Evolutionary conservation across 1,140 invertebrate species (phyloP).

Genomic region (Hyposmocoma kahamanoa): DNA sequence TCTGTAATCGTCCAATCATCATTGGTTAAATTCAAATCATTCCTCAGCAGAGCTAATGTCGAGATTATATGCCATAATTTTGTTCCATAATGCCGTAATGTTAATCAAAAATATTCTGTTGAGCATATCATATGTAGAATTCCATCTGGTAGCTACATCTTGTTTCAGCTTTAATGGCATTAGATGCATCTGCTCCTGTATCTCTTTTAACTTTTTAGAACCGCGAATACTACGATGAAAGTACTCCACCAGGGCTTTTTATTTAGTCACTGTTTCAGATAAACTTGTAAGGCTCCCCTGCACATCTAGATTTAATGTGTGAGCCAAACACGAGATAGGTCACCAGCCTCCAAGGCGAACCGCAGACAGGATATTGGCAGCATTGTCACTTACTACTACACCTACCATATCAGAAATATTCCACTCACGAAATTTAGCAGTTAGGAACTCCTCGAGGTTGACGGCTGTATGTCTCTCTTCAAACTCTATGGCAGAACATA

Average conservation of each 20-base stretch:
- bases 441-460: not conserved
- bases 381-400: not conserved
- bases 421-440: not conserved
- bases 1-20: constrained; percentile 21
- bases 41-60: not conserved
- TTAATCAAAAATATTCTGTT: constrained; percentile 27
- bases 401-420: not conserved
- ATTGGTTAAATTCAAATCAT: constrained; percentile 10
- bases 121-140: constrained; percentile 35
- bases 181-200: constrained; percentile 1
- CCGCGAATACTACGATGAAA: constrained; percentile 4
- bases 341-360: not conserved
- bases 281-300: not conserved
- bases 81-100: too few relatives aligned
- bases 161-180: constrained; percentile 22
- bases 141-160: constrained; percentile 34
- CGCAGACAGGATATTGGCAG: not conserved
- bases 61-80: too few relatives aligned
- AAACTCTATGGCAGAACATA: not conserved
- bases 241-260: not conserved
- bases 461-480: not conserved
- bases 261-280: not conserved
- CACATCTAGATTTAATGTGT: constrained; percentile 3
- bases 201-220: not conserved
- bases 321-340: not conserved